Evolutionary conservation across 2,888 invertebrate species (phyloP).

Genomic region (Limnephilus marmoratus): DNA sequence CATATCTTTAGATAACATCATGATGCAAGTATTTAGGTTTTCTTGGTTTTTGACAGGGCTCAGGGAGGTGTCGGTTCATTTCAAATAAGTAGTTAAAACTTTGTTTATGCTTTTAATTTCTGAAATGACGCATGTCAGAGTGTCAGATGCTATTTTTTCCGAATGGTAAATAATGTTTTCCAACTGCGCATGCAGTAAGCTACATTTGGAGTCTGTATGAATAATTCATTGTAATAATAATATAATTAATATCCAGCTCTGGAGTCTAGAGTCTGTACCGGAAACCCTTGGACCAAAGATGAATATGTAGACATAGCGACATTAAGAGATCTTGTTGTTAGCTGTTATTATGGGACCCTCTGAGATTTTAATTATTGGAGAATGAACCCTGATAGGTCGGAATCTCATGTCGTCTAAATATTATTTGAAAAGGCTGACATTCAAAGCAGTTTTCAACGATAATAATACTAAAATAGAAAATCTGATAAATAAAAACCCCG

Average conservation of each 20-base stretch:
- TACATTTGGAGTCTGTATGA: constrained; percentile 13
- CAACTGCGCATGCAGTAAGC: constrained; percentile 3
- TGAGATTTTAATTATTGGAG: neutral
- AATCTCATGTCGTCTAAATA: no score
- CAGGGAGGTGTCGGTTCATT: neutral
- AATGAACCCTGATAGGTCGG: neutral
- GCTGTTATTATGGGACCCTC: neutral
- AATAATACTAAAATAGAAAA: no score
- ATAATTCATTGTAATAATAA: neutral
- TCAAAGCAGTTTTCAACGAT: no score
- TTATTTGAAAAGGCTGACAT: no score
- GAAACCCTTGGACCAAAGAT: neutral
- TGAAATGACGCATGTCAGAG: neutral
- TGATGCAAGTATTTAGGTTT: neutral
- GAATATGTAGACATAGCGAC: neutral
- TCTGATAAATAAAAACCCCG: no score
- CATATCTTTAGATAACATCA: neutral
- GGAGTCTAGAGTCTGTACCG: neutral
- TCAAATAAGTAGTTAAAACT: neutral
- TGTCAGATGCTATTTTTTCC: constrained; percentile 10
- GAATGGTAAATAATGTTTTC: constrained; percentile 3
- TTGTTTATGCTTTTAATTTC: neutral
- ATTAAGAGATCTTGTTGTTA: neutral
- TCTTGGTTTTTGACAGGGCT: neutral
- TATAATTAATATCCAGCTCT: neutral